Percentiles rank a stretch among this genome's conserved stretches.
Evolutionary conservation across 2,113 vertebrate genomes (phyloP).

Genomic region (Panthera leo): DNA sequence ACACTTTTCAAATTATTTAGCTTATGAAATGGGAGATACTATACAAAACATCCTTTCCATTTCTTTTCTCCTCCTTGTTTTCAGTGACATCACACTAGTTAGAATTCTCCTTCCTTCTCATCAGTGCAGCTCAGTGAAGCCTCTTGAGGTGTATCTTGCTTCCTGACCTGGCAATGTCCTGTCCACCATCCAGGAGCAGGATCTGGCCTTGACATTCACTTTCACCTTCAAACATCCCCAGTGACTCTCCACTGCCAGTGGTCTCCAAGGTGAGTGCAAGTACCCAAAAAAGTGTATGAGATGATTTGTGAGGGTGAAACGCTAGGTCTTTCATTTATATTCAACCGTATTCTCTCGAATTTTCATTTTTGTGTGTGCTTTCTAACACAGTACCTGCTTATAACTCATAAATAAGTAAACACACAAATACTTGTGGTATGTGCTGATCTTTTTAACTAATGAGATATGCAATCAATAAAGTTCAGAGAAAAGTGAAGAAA

Average conservation of each 20-base stretch:
- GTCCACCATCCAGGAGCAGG: not conserved
- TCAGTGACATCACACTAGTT: not conserved
- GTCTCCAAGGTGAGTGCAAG: not conserved
- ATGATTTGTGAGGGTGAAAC: not conserved
- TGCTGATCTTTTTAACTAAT: not conserved
- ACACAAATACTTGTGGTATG: not conserved
- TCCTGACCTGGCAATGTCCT: accelerated
- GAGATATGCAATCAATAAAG: not conserved
- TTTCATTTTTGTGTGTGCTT: not conserved
- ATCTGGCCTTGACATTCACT: not conserved
- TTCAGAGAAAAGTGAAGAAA: not conserved
- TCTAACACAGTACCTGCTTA: not conserved
- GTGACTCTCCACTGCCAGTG: no score
- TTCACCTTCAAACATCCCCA: not conserved
- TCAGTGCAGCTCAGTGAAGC: no score
- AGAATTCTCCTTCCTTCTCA: not conserved
- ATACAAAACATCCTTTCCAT: not conserved
- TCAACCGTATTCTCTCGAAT: not conserved
- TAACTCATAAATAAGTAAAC: not conserved
- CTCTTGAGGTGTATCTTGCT: no score
- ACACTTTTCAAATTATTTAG: not conserved
- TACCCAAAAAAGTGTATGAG: not conserved
- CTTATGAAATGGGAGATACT: not conserved
- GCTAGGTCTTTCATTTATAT: not conserved
- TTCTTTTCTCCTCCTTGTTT: not conserved